Percentiles rank a stretch among this genome's conserved stretches.
Conservation (phyloP, 2,113 vertebrate species). For the Martes martes region DNA sequence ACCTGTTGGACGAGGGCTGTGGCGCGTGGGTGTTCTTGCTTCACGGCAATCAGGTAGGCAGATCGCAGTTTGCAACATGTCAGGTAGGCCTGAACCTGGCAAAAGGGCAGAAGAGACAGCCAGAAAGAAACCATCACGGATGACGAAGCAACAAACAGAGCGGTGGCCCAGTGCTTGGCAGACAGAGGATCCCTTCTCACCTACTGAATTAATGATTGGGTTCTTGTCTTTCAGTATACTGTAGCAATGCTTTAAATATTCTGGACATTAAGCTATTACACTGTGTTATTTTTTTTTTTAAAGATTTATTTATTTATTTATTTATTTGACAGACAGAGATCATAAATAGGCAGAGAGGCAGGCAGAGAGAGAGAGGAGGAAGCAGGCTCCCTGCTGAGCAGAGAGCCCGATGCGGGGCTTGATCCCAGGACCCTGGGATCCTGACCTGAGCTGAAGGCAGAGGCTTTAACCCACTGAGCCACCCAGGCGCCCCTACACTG, state of each 20-base stretch:
- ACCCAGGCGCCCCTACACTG: neutral
- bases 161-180: neutral
- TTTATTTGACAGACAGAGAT: no score
- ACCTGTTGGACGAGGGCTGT: constrained; percentile 83
- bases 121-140: neutral
- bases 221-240: neutral
- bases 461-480: no score
- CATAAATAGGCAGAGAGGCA: no score
- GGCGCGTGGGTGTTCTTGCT: constrained; percentile 88
- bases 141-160: neutral
- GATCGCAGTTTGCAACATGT: constrained; percentile 93
- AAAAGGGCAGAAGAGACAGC: neutral
- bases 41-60: constrained; percentile 94
- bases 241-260: neutral
- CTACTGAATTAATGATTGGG: neutral
- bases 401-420: no score
- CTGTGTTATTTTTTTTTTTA: neutral
- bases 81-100: constrained; percentile 93
- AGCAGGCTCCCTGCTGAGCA: no score
- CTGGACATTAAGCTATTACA: neutral
- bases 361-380: no score
- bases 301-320: no score
- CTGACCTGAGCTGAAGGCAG: no score
- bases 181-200: neutral
- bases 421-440: no score